Base-by-base conservation (phyloP, 2,797 vertebrate genomes). In the Mastacembelus armatus region DNA sequence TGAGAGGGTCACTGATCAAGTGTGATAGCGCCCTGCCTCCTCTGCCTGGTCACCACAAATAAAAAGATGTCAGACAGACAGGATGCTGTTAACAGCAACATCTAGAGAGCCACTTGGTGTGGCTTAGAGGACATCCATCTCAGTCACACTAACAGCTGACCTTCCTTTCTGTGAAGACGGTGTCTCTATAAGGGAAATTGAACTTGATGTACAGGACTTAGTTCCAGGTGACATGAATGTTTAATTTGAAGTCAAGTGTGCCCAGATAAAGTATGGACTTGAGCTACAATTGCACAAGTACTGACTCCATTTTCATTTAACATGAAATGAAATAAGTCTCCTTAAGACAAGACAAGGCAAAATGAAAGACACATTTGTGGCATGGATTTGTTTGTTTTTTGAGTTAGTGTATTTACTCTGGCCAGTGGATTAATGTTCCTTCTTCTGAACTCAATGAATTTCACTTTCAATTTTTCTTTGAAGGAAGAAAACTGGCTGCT, bases 11-110 rank as follows among this genome's bases (percentile, higher is more conserved):
- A 80, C 69, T 76, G 85, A 86, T 89, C 49, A 44, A 66, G 48
- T 62, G 60, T 2, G 74, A 85, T 81, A 78, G 57, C 22, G 49
- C 24, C 67, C 66, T 44, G 57, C 64, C 61, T 78, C 52, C 58
- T 71, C 55, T 77, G 42, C 50, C 60, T 36, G 61, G 60, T 38
- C 44, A 38, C 22, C 51, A 38, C 59, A 59, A 78, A 78, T 66
- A 70, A 86, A 77, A 80, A 83, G 70, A 83, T 66, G 74, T 81
- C 80, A 81, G 74, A 74, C 48, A 75, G 76, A 80, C 72, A 74
- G 49, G 64, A 68, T 80, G 62, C 74, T 78, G 71, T 85, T 88
- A 89, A 83, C 79, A 80, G 51, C 74, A 47, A 50, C 42, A 74
- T 85, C 69, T 42, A 43, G 69, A 43, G 75, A 19, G 52, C 71